A percentile compares a stretch with the other conserved stretches of the same genome.
These are phyloP conservation scores for Sycophila sp. DNA, from an alignment of 1,140 invertebrate genomes.

Conservation along the genomic window DNA sequence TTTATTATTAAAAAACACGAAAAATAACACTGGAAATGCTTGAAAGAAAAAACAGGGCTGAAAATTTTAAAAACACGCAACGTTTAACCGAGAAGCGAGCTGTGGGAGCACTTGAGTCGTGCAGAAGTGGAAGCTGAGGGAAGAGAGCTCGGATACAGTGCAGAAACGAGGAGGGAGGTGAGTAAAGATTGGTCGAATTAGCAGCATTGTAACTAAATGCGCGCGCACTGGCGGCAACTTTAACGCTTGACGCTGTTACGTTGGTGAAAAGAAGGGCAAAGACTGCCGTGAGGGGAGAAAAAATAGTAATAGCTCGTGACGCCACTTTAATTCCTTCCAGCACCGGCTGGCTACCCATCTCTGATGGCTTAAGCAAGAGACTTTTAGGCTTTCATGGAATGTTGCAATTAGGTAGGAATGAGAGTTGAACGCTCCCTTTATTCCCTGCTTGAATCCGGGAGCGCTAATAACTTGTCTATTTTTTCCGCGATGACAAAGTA, in stretches of 20 bases:
- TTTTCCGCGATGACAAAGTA: too few species aligned
- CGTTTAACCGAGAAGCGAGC: too few species aligned
- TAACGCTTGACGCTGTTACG: neutral
- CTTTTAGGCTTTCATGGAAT: slow-evolving; percentile 30
- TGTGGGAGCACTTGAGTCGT: too few species aligned
- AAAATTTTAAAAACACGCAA: too few species aligned
- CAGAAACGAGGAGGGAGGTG: neutral
- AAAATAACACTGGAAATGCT: too few species aligned
- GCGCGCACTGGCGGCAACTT: neutral
- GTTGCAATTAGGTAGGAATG: slow-evolving; percentile 30
- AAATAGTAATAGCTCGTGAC: slow-evolving; percentile 14
- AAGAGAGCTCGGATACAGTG: neutral
- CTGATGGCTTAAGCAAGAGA: neutral
- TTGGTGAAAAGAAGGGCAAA: neutral
- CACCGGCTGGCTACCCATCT: neutral
- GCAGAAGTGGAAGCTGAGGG: too few species aligned
- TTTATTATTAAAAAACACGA: too few species aligned
- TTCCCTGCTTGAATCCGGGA: neutral
- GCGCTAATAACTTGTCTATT: too few species aligned
- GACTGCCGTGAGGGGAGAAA: neutral
- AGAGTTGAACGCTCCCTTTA: slow-evolving; percentile 2
- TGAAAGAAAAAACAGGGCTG: too few species aligned
- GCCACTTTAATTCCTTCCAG: slow-evolving; percentile 28
- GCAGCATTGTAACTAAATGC: neutral
- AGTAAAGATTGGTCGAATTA: slow-evolving; percentile 10